phyloP scores from a whole-genome alignment of 2,113 vertebrate genomes.

The Arizona elegans region DNA sequence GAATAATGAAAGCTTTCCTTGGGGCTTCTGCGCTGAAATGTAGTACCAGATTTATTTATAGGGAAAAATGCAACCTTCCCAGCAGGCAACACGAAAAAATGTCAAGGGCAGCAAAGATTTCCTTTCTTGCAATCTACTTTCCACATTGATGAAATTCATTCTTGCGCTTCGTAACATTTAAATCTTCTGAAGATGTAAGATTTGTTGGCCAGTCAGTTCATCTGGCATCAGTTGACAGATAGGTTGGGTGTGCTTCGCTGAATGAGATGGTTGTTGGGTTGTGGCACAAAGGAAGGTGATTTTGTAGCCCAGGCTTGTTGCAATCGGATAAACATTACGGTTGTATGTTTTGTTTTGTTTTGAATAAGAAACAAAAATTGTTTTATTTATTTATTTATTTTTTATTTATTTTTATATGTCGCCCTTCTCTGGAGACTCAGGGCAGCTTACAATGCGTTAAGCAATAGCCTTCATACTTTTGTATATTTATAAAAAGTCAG shows the following conservation, averaged over 20 bases:
- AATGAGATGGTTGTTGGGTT: not conserved
- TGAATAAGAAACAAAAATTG: not conserved
- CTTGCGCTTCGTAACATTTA: not conserved
- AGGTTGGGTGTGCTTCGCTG: no score
- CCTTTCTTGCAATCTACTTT: not conserved
- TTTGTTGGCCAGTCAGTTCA: not conserved
- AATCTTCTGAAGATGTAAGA: not conserved
- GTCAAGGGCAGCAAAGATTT: not conserved
- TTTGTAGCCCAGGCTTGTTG: no score
- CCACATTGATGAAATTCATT: no score
- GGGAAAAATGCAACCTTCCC: constrained; percentile 7
- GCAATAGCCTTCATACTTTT: no score
- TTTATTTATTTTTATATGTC: no score
- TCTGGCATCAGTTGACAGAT: not conserved
- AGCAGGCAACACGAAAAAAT: not conserved
- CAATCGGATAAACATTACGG: not conserved
- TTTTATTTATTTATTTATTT: no score
- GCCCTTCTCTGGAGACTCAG: no score
- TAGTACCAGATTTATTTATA: constrained; percentile 17
- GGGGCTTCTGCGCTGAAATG: not conserved
- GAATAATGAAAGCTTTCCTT: not conserved
- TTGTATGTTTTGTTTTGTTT: not conserved
- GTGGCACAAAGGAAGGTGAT: not conserved
- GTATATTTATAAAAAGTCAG: no score
- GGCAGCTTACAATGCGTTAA: no score